Evolutionary conservation across 2,113 vertebrate species (phyloP).

Genomic region (Chunga burmeisteri): DNA sequence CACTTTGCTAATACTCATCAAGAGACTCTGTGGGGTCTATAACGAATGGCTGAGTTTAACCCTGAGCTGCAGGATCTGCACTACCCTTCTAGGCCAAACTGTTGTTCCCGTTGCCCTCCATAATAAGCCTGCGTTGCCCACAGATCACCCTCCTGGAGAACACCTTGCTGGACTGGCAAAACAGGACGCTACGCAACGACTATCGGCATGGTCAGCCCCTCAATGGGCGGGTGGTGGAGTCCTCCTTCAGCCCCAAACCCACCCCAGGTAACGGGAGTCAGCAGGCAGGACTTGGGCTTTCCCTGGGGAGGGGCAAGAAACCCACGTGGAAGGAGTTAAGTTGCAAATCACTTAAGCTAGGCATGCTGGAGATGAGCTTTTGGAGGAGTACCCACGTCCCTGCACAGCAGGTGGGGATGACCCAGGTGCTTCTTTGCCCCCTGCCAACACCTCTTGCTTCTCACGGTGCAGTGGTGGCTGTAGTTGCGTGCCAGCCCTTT

Average conservation of each 20-base stretch:
- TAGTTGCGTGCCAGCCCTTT: neutral
- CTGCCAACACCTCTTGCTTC: neutral
- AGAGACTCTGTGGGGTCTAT: neutral
- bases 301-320: neutral
- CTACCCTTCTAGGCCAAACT: neutral
- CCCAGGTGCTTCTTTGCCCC: neutral
- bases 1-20: neutral
- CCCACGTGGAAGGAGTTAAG: fast-evolving
- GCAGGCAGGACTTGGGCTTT: neutral
- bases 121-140: neutral
- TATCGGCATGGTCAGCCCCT: constrained; percentile 86
- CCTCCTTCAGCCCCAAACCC: constrained; percentile 76
- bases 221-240: constrained; percentile 78
- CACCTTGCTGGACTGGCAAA: constrained; percentile 80
- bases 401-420: neutral
- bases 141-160: constrained; percentile 85
- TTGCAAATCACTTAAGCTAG: fast-evolving
- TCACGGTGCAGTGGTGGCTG: too few relatives aligned
- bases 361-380: neutral
- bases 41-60: fast-evolving
- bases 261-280: constrained; percentile 50
- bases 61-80: neutral
- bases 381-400: neutral
- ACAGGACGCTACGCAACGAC: constrained; percentile 81
- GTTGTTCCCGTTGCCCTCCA: fast-evolving